phyloP scores from a whole-genome alignment of 1,140 invertebrate genomes.

The Aricia agestis region DNA sequence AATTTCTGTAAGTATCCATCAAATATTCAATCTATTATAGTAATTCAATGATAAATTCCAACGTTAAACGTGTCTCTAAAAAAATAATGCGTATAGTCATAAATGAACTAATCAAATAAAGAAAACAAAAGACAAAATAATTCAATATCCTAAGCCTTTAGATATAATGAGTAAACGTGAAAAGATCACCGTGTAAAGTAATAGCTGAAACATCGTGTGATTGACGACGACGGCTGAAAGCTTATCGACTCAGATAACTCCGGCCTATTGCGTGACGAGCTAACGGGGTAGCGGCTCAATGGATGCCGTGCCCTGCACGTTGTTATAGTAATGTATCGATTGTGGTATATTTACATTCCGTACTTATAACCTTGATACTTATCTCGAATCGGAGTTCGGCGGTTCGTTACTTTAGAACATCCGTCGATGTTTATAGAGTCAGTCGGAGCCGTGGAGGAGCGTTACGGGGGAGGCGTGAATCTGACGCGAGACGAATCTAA shows the following conservation, averaged over 20 bases:
- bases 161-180: background rate
- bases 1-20: too few species aligned
- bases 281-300: slow-evolving; percentile 18
- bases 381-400: background rate
- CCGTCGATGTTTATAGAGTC: background rate
- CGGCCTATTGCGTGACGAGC: slow-evolving; percentile 55
- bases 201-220: slow-evolving; percentile 33
- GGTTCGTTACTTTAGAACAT: background rate
- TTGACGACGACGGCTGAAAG: slow-evolving; percentile 53
- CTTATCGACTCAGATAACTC: slow-evolving; percentile 54
- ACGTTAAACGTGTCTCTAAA: too few species aligned
- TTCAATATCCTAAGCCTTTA: too few species aligned
- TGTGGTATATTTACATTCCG: background rate
- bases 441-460: too few species aligned
- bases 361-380: background rate
- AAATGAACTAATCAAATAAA: too few species aligned
- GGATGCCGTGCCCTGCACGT: background rate
- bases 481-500: background rate
- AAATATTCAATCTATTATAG: too few species aligned
- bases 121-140: too few species aligned
- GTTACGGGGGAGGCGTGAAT: background rate
- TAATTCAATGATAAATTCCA: too few species aligned
- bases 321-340: slow-evolving; percentile 1
- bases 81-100: too few species aligned
- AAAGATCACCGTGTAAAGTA: background rate